Evolutionary conservation across 2,113 vertebrate species (phyloP).

Genomic region (Tupaia tana): DNA sequence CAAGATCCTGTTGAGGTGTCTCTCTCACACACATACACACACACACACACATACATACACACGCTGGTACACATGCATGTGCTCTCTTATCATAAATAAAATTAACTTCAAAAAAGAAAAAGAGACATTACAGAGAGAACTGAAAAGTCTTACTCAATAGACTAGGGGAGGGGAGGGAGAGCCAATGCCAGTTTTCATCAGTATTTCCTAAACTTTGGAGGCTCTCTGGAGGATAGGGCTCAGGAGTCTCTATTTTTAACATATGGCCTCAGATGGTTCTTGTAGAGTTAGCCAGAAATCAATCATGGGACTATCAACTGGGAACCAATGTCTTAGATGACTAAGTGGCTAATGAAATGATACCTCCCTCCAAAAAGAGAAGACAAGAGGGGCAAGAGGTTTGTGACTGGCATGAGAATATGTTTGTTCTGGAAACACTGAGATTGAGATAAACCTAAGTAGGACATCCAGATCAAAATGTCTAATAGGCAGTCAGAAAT

Average conservation of each 20-base stretch:
- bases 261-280: not conserved
- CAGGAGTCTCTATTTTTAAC: not conserved
- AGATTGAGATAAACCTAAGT: not conserved
- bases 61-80: no score
- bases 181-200: not conserved
- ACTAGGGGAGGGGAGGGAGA: not conserved
- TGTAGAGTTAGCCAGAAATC: not conserved
- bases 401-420: not conserved
- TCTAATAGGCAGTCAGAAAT: not conserved
- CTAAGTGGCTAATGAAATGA: not conserved
- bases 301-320: not conserved
- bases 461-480: not conserved
- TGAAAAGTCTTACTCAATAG: not conserved
- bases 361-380: conserved; percentile 11
- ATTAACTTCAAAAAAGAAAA: no score
- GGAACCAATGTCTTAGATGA: conserved; percentile 18
- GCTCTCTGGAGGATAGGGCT: not conserved
- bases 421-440: conserved; percentile 1
- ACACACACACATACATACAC: no score
- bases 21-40: no score
- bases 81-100: no score
- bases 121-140: not conserved
- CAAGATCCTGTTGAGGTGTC: no score
- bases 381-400: not conserved
- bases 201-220: not conserved